Evolutionary conservation across 2,888 invertebrate genomes (phyloP), one percentile per base, ranked within the genome.

Genomic region (Macrophya annulata): DNA sequence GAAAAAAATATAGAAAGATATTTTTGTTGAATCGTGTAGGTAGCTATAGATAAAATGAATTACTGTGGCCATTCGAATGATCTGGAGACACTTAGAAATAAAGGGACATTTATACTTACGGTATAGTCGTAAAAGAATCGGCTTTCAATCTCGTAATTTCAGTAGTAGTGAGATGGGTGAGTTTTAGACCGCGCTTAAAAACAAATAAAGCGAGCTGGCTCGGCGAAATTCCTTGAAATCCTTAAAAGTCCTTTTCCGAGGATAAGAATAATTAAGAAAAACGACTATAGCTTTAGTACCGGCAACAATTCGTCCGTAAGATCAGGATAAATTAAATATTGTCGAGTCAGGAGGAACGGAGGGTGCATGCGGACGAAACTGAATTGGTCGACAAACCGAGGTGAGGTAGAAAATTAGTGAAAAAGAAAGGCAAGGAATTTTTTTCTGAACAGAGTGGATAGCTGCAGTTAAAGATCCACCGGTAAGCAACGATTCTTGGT

Each of bases 261-360:
- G 25, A 81, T 81, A 43, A 62, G 81, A 62, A 81, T 81, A 81
- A 81, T 59, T 59, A 62, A 59, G 59, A 59, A 59, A 81, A 81
- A 59, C 81, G 81, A 43, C 40, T 51, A 51, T 37, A 31, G 77
- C 77, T 77, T 51, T 77, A 77, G 25, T 37, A 74, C 45, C 45
- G 45, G 25, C 74, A 45, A 74, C 74, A 74, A 74, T 74, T 74
- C 43, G 43, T 5, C 45, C 45, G 45, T 45, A n/a, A 25, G 81
- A 81, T 81, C 62, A 15, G 81, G 40, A 81, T 81, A 62, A 81
- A 81, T 81, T 81, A 62, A 81, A 81, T 81, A 81, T 81, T 43
- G 81, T 62, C 40, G 77, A 77, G 51, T 77, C 77, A 37, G 77
- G 37, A 37, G 31, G n/a, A 51, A 25, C 12, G 31, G 25, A 77